Base-by-base conservation (phyloP, 2,113 vertebrate genomes). In the Riparia riparia region DNA sequence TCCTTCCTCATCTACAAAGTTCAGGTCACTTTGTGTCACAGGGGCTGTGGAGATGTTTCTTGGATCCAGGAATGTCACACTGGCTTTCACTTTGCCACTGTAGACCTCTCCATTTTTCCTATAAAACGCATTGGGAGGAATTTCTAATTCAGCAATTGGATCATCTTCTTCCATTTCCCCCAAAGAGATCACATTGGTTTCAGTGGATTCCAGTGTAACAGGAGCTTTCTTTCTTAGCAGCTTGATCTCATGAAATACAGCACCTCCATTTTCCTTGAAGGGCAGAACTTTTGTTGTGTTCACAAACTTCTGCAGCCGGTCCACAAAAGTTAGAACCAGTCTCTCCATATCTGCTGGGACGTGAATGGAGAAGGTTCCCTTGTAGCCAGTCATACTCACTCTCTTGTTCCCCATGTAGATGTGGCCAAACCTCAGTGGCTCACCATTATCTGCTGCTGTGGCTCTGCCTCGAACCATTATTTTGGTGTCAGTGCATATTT, bases 241-340 rank as follows among this genome's bases (percentile, higher is more conserved):
- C 97, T 99, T 99, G 91, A 99, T 98, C 91, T 99, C 99, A 1
- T 99, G 99, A 95, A 99, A 99, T 86, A 99, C 98, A 0, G 99
- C 96, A 5, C 99, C 99, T 32, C 99, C 99, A 4, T 98, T 99
- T 82, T 97, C 97, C 86, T 99, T 99, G 96, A 99, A 99, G 32
- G 99, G 98, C 49, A 99, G 98, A 53, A 99, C 99, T 95, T 99
- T 99, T 22, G 99, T 99, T 21, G 99, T 99, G 84, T 99, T 99
- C 90, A 99, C 98, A 57, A 99, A 99, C 95, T 99, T 99, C 80
- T 99, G 98, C 96, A 99, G 97, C 93, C 99, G 98, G 95, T 99
- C 99, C 10, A 99, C 99, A 1, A 99, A 99, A 0, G 99, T 99
- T 56, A 99, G 97, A 65, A 99, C 99, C n/a, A 99, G 95, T 56